Conservation (phyloP, 2,888 invertebrate genomes). For the Drosophila prostipennis region DNA sequence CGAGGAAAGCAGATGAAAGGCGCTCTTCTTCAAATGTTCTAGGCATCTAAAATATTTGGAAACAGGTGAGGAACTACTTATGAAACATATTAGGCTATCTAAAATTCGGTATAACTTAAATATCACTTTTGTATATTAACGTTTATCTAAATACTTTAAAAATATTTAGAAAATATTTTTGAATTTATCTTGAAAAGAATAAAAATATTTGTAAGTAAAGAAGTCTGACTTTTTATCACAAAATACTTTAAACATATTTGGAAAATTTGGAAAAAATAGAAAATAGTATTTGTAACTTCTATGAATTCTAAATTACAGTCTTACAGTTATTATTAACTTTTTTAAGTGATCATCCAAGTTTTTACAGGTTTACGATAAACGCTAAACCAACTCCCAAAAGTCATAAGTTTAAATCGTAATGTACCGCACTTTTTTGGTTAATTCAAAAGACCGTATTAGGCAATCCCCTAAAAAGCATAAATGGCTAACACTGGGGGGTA, state of each 20-base stretch:
- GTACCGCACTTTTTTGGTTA: not conserved
- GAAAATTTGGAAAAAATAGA: too few relatives aligned
- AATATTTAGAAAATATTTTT: too few relatives aligned
- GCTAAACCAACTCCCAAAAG: not conserved
- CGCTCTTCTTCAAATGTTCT: not conserved
- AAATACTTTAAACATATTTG: too few relatives aligned
- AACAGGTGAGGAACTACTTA: not conserved
- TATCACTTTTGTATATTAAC: too few relatives aligned
- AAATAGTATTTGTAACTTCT: too few relatives aligned
- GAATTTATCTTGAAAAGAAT: too few relatives aligned
- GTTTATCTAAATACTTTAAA: too few relatives aligned
- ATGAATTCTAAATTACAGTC: too few relatives aligned
- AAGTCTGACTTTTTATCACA: too few relatives aligned
- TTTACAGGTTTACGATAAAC: not conserved
- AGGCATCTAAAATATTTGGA: not conserved
- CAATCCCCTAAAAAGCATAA: conserved; percentile 18
- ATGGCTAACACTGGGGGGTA: conserved; percentile 4
- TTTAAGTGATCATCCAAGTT: not conserved
- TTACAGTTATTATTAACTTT: too few relatives aligned
- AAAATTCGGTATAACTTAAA: too few relatives aligned
- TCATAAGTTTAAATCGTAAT: conserved; percentile 2
- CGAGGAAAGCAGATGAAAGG: not conserved
- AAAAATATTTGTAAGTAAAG: too few relatives aligned
- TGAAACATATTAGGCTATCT: not conserved
- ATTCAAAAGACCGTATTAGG: not conserved